Evolutionary conservation across 2,113 vertebrate species (phyloP).

Genomic region (Hydrolagus affinis): DNA sequence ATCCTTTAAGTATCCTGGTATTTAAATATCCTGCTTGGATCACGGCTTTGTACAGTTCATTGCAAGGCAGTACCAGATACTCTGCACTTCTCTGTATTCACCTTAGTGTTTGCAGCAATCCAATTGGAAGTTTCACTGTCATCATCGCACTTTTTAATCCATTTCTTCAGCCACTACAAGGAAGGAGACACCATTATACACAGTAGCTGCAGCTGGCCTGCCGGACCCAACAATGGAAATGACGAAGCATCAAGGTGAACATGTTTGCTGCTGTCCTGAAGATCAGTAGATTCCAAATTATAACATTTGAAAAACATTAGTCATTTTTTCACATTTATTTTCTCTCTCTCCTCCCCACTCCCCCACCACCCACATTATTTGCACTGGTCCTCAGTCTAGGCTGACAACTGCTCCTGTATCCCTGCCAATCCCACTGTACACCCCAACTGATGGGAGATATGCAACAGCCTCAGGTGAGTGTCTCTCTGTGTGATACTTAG

Average conservation of each 20-base stretch:
- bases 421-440: too few species aligned
- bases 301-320: background rate
- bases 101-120: conserved; percentile 99
- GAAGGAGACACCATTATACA: conserved; percentile 19
- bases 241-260: background rate
- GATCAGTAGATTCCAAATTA: background rate
- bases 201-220: background rate
- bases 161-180: conserved; percentile 91
- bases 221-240: background rate
- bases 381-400: too few species aligned
- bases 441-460: too few species aligned
- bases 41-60: background rate
- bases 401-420: too few species aligned
- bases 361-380: too few species aligned
- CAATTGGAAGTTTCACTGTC: conserved; percentile 99
- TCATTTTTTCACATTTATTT: background rate
- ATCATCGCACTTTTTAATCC: conserved; percentile 99
- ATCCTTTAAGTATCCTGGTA: background rate
- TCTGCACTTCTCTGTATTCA: conserved; percentile 39
- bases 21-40: background rate
- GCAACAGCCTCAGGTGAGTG: background rate
- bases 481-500: background rate
- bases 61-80: too few species aligned
- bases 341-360: too few species aligned
- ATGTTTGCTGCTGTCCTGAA: background rate